These are phyloP conservation scores for Gari tellinella DNA, from an alignment of 2,888 invertebrate species.

Conservation along the genomic window DNA sequence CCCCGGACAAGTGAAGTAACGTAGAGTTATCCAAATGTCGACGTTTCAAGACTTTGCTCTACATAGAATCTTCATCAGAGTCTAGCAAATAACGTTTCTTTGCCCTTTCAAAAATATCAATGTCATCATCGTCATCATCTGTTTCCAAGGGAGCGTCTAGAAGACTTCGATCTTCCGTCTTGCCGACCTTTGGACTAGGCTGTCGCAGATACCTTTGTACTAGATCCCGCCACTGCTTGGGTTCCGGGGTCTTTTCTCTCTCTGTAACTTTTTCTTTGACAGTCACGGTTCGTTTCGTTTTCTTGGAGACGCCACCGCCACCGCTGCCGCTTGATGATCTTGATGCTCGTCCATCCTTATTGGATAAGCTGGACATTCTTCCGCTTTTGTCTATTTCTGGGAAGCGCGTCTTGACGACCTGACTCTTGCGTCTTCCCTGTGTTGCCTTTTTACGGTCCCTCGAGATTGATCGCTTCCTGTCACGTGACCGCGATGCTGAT, in stretches of 20 bases:
- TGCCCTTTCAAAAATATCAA: conserved; percentile 71
- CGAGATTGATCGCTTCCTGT: conserved; percentile 28
- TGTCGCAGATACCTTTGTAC: conserved; percentile 52
- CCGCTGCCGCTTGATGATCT: background rate
- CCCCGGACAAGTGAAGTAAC: too few species aligned
- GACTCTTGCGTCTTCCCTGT: background rate
- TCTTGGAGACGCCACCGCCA: background rate
- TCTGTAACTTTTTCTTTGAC: conserved; percentile 33
- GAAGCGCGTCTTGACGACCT: conserved; percentile 28
- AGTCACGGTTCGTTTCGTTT: background rate
- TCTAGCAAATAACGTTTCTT: conserved; percentile 59
- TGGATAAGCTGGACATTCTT: background rate
- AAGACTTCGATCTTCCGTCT: conserved; percentile 47
- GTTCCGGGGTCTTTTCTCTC: conserved; percentile 26
- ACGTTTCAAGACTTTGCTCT: too few species aligned
- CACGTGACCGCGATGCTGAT: conserved; percentile 19
- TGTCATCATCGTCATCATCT: conserved; percentile 65
- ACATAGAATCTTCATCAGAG: too few species aligned
- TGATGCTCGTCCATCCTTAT: conserved; percentile 2
- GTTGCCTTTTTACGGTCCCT: conserved; percentile 12
- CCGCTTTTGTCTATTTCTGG: conserved; percentile 51
- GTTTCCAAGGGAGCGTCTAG: conserved; percentile 56
- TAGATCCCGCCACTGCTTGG: conserved; percentile 54
- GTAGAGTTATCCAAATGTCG: too few species aligned
- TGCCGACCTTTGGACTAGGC: conserved; percentile 47